Conservation (phyloP, 2,797 vertebrate genomes). For the Catamblyrhynchus diadema region DNA sequence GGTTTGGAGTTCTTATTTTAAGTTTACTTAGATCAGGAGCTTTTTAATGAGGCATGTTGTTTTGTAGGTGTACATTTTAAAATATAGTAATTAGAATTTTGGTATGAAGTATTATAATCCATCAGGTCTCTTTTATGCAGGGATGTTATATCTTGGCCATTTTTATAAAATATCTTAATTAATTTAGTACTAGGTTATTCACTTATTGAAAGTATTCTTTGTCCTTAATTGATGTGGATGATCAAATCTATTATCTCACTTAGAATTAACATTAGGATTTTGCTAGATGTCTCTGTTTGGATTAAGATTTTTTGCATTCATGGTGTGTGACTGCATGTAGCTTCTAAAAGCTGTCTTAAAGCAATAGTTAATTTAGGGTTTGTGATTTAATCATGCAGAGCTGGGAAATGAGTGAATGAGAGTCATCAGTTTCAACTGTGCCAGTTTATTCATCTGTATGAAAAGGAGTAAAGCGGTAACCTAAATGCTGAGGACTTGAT, state of each 20-base stretch:
- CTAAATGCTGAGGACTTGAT: not conserved
- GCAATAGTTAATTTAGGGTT: not conserved
- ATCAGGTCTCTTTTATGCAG: not conserved
- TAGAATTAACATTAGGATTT: not conserved
- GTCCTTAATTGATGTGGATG: not conserved
- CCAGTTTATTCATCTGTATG: not conserved
- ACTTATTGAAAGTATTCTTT: not conserved
- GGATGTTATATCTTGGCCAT: not conserved
- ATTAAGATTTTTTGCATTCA: not conserved
- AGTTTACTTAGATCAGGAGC: not conserved
- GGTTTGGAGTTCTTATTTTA: not conserved
- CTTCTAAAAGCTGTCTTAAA: conserved; percentile 14
- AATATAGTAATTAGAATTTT: not conserved
- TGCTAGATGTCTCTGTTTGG: not conserved
- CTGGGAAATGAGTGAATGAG: not conserved
- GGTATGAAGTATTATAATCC: not conserved
- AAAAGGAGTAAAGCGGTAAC: not conserved
- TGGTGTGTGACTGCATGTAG: not conserved
- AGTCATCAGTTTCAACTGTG: not conserved
- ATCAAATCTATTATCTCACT: not conserved
- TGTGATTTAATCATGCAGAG: not conserved
- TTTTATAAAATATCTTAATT: not conserved
- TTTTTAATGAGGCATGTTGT: not conserved
- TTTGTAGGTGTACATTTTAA: not conserved
- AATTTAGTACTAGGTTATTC: not conserved